Conservation (phyloP, 2,113 vertebrate genomes). For the Microtus pennsylvanicus region DNA sequence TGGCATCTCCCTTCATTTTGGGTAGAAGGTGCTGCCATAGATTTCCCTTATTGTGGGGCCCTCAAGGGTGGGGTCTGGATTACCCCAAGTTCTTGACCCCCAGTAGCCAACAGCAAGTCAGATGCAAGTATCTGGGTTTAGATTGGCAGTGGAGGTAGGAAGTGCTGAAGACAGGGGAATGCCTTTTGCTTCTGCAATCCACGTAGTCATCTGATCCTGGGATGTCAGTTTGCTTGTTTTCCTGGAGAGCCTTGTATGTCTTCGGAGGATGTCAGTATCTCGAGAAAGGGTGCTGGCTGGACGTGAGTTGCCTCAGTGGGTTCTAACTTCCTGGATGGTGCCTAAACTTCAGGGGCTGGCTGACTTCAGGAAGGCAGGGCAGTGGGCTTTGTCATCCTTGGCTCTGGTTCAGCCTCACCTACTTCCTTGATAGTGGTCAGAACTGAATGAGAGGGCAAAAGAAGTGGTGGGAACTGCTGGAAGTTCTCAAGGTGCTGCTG, state of each 20-base stretch:
- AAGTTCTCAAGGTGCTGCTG: neutral
- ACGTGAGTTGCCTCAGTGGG: neutral
- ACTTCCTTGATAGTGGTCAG: neutral
- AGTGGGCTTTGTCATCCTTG: neutral
- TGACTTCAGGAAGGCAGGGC: neutral
- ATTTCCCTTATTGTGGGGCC: neutral
- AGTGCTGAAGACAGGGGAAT: neutral
- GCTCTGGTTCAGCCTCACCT: neutral
- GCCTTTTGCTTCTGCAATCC: neutral
- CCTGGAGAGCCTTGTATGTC: neutral
- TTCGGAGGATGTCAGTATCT: neutral
- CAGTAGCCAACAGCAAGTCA: neutral
- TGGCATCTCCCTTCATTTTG: neutral
- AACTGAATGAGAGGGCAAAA: neutral
- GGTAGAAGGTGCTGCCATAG: neutral
- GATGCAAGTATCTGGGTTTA: neutral
- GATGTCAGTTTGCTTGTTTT: constrained; percentile 30
- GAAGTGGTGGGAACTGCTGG: neutral
- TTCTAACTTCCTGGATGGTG: neutral
- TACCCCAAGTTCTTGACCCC: neutral
- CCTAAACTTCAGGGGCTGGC: neutral
- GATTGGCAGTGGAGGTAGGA: accelerated
- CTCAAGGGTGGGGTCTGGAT: accelerated
- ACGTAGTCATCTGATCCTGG: neutral
- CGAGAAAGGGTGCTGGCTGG: neutral